Conservation (phyloP, 2,797 vertebrate genomes). For the Typhlichthys subterraneus region DNA sequence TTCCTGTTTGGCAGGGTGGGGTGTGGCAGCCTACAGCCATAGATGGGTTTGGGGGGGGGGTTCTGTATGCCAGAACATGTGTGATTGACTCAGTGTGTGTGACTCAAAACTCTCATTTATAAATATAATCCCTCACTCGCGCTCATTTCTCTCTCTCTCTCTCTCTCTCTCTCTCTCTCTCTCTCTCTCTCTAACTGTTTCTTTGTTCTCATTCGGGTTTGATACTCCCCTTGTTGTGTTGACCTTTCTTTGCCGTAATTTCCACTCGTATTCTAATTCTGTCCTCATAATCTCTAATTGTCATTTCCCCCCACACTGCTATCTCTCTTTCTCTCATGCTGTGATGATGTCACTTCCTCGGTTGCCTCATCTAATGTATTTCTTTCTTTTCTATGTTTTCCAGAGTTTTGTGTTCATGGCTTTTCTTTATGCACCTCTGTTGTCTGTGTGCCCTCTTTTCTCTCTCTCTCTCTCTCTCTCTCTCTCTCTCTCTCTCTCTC, state of each 20-base stretch:
- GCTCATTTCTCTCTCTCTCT: conserved; percentile 1
- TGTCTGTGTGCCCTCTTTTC: not conserved
- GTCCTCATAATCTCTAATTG: conserved; percentile 22
- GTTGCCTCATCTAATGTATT: not conserved
- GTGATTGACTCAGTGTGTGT: not conserved
- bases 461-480: conserved; percentile 40
- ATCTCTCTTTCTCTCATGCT: conserved; percentile 41
- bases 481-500: conserved; percentile 39
- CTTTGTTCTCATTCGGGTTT: conserved; percentile 9
- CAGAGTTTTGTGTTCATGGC: not conserved
- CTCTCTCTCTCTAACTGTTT: not conserved
- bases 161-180: not conserved
- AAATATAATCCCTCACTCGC: conserved; percentile 24
- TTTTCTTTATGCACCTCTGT: no score
- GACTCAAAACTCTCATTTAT: not conserved
- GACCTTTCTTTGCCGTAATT: conserved; percentile 18
- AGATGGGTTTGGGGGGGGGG: conserved; percentile 12
- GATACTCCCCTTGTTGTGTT: conserved; percentile 9
- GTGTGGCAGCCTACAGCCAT: not conserved
- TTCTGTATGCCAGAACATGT: conserved; percentile 21
- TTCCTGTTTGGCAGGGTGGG: conserved; percentile 61
- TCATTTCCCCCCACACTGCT: conserved; percentile 59
- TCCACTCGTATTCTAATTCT: conserved; percentile 26
- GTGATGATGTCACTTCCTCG: not conserved
- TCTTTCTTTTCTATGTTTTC: not conserved